Evolutionary conservation across 2,888 invertebrate genomes (phyloP), one percentile per base, ranked within the genome.

Genomic region (Drosophila falleni): DNA sequence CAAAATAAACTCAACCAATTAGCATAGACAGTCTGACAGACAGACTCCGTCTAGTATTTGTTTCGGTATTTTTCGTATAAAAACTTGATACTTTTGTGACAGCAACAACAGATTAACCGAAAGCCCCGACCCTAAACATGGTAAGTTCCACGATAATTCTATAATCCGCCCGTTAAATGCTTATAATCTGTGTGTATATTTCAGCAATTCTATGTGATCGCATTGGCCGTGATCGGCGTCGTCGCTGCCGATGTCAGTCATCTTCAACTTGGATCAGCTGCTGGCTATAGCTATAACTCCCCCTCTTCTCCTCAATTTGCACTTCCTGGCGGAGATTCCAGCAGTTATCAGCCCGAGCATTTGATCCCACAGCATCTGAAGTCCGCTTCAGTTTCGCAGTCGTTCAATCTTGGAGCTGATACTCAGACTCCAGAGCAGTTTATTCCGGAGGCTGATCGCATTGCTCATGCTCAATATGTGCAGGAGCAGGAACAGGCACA

Each of bases 221-320:
- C 82, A 13, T 66, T 90, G 58, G 74, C 84, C 6, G 49, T 91
- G 5, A 19, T 87, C 47, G 80, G 80, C 56, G 37, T 67, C 8
- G 89, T 67, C 15, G 64, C 74, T 15, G 91, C 89, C 47, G 91
- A 91, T 77, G 91, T 91, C 26, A 88, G 86, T 35, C 89, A 87
- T 42, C 79, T 91, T 19, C 81, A 76, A 15, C 73, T 74, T 33
- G 80, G 61, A 29, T 65, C 72, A 2, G 39, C 29, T 13, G 63
- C 47, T 5, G 80, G 63, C 56, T 74, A 77, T 75, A 88, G 53
- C 64, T 84, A 76, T 79, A 76, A 33, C 68, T 5, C 26, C 10
- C 11, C 67, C 41, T 51, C 75, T 6, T 6, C 47, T 4, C 50
- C 61, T 11, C 35, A 58, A 1, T 41, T 33, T 16, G 50, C 16